Conservation (phyloP, 2,888 invertebrate species). For the Listrodromus nycthemerus region DNA sequence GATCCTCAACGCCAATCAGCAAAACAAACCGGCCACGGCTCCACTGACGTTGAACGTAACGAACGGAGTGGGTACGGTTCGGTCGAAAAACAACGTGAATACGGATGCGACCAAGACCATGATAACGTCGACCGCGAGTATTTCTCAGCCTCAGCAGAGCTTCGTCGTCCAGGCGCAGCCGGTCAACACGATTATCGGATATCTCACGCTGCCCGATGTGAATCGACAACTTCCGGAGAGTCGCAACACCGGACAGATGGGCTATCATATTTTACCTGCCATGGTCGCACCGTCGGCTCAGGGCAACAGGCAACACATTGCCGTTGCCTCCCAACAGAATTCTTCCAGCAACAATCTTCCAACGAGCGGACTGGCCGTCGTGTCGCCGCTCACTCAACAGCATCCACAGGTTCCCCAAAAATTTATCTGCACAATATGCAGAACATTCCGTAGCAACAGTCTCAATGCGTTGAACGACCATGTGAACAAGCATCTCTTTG, state of each 20-base stretch:
- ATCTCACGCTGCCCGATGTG: not conserved
- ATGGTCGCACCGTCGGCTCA: slow-evolving; percentile 37
- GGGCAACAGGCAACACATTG: slow-evolving; percentile 1
- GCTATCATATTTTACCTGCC: slow-evolving; percentile 47
- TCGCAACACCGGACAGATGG: slow-evolving; percentile 8
- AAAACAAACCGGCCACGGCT: not conserved
- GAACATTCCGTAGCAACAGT: slow-evolving; percentile 29
- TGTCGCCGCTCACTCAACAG: not conserved
- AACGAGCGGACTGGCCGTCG: slow-evolving; percentile 1
- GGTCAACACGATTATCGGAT: not conserved
- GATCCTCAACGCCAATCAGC: not conserved
- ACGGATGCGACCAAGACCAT: not conserved
- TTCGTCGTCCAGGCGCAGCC: not conserved
- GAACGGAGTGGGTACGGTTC: not conserved
- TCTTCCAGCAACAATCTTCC: slow-evolving; percentile 53
- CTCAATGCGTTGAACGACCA: slow-evolving; percentile 47
- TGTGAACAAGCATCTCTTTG: slow-evolving; percentile 44
- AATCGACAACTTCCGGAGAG: slow-evolving; percentile 20
- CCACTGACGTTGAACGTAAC: not conserved
- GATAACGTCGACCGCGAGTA: not conserved
- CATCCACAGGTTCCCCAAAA: not conserved
- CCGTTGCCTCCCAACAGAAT: not conserved
- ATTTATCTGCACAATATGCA: slow-evolving; percentile 54
- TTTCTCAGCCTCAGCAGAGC: not conserved
- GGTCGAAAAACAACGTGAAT: not conserved